A percentile compares a stretch with the other conserved stretches of the same genome.
phyloP scores from a whole-genome alignment of 2,888 invertebrate species.

The Lissonota sp. region DNA sequence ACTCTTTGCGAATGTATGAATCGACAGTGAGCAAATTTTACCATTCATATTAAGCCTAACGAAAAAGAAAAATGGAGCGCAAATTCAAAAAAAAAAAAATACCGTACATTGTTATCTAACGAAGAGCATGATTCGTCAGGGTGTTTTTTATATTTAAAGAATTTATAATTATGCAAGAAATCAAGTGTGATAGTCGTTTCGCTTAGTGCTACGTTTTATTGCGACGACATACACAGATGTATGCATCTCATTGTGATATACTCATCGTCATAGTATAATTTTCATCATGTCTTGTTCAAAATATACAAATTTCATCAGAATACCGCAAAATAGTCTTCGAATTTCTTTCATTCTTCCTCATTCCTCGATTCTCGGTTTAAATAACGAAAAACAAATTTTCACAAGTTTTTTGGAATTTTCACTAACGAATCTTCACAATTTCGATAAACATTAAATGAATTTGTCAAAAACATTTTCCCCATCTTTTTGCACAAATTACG shows the following conservation, averaged over 20 bases:
- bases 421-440: too few relatives aligned
- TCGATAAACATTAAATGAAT: too few relatives aligned
- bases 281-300: conserved; percentile 2
- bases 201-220: background rate
- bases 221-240: background rate
- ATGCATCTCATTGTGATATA: background rate
- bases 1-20: conserved; percentile 16
- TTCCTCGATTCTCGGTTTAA: too few relatives aligned
- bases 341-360: too few relatives aligned
- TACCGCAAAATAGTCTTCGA: too few relatives aligned
- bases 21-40: conserved; percentile 2
- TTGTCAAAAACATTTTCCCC: too few relatives aligned
- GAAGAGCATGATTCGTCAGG: conserved; percentile 2
- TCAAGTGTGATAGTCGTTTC: background rate
- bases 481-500: too few relatives aligned
- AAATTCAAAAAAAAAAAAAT: background rate
- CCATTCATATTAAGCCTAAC: background rate
- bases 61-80: background rate
- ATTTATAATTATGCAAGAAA: conserved; percentile 12
- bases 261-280: background rate
- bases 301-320: background rate
- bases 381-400: too few relatives aligned
- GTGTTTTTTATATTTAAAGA: background rate
- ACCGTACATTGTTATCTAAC: background rate
- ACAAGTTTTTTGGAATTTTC: too few relatives aligned